Conservation (phyloP, 1,140 invertebrate genomes). For the Gryon sp. region DNA sequence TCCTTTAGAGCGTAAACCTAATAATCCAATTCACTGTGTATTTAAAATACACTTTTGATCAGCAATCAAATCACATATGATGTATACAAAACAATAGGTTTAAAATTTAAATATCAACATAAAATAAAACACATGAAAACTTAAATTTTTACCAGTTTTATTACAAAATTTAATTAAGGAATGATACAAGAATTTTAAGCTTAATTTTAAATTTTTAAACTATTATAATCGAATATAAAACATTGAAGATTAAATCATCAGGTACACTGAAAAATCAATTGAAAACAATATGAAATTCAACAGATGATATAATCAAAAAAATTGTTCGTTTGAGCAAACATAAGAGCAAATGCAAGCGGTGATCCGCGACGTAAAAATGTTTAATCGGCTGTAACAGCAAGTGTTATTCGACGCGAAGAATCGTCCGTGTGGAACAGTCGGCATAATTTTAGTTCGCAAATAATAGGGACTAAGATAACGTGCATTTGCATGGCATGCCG, state of each 20-base stretch:
- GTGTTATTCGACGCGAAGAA: constrained; percentile 17
- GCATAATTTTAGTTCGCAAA: constrained; percentile 38
- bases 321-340: not conserved
- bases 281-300: too few species aligned
- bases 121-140: too few species aligned
- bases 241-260: too few species aligned
- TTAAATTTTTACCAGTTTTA: too few species aligned
- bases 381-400: constrained; percentile 33
- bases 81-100: too few species aligned
- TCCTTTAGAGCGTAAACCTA: constrained; percentile 36
- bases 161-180: too few species aligned
- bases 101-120: too few species aligned
- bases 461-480: constrained; percentile 30
- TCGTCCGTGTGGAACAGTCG: constrained; percentile 29
- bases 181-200: too few species aligned
- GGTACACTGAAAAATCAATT: not conserved
- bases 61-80: too few species aligned
- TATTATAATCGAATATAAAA: too few species aligned
- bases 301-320: too few species aligned
- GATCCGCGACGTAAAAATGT: constrained; percentile 22
- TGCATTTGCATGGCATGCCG: constrained; percentile 16
- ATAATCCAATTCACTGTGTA: constrained; percentile 10
- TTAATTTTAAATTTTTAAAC: too few species aligned
- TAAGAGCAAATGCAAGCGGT: constrained; percentile 7
- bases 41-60: not conserved